phyloP scores from a whole-genome alignment of 1,140 invertebrate genomes.

The Melipona quadrifasciata region DNA sequence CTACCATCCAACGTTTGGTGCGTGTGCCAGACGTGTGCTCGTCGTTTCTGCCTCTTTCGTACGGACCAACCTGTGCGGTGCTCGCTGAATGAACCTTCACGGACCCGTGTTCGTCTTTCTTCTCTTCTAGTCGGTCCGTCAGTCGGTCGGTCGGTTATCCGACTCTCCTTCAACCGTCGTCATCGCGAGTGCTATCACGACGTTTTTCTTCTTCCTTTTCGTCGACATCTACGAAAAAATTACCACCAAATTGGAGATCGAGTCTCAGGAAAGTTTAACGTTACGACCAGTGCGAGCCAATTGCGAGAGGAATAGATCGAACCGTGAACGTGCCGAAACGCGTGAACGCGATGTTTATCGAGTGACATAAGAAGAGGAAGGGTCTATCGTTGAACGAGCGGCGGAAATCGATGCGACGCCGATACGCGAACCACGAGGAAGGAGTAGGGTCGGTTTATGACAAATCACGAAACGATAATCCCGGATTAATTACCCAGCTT shows the following conservation, averaged over 20 bases:
- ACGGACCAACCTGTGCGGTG: slow-evolving; percentile 70
- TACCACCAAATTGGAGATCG: neutral
- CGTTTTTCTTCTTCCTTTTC: neutral
- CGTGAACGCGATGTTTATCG: neutral
- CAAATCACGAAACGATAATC: slow-evolving; percentile 58
- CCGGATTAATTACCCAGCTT: slow-evolving; percentile 53
- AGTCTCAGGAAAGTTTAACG: neutral
- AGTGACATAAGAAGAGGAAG: neutral
- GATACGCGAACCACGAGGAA: neutral
- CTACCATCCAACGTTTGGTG: slow-evolving; percentile 66
- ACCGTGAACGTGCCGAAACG: neutral
- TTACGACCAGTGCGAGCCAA: neutral
- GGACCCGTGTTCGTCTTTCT: slow-evolving; percentile 58
- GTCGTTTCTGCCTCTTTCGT: slow-evolving; percentile 67
- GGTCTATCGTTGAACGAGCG: neutral
- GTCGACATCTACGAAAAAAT: neutral
- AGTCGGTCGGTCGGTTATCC: slow-evolving; percentile 46
- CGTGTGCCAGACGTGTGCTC: slow-evolving; percentile 72
- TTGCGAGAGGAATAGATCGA: neutral
- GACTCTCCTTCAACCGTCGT: slow-evolving; percentile 65
- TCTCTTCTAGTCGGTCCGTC: slow-evolving; percentile 54
- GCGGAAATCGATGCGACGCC: slow-evolving; percentile 11
- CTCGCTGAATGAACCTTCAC: slow-evolving; percentile 41
- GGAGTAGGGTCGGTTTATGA: slow-evolving; percentile 25
- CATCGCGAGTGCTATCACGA: slow-evolving; percentile 33